Base-by-base conservation (phyloP, 2,888 invertebrate species). In the Diplazon laetatorius region DNA sequence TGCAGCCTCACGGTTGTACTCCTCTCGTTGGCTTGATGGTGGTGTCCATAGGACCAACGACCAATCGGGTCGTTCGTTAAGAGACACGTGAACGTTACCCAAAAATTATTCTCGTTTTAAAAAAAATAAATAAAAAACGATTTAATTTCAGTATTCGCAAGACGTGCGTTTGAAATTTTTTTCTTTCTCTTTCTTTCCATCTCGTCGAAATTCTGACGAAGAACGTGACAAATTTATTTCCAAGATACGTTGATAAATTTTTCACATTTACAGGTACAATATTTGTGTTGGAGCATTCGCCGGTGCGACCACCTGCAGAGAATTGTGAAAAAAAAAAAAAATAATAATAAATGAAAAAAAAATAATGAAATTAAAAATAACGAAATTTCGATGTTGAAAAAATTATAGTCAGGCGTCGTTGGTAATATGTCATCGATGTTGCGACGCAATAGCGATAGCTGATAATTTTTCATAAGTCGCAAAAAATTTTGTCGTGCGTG, bases 261-360 rank as follows among this genome's bases (percentile, higher is more conserved):
- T 44, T 39, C 42, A 62, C 52, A 22, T 30, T 9, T n/a, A n/a
- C n/a, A n/a, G 35, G n/a, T 14, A 57, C 42, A 44, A 59, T 70
- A 69, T 65, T n/a, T n/a, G 20, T 59, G 65, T 65, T 65, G 59
- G 60, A 59, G 65, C 65, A 71, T 70, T 76, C 44, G 44, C 35
- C 3, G 39, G 22, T 50, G 35, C 37, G 39, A 65, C 30, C 42
- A 65, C 30, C 42, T 50, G 57, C 50, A 42, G 39, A 46, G 70
- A 35, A 65, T 35, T 59, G 76, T 65, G 50, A 35, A 55, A 44
- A 70, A 35, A 71, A 30, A n/a, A 63, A 18, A 70, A n/a, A 35
- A 65, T 35, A 50, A 70, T 65, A 59, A 35, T 46, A 44, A 70
- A 35, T 65, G 20, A n/a, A 63, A 18, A 70, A n/a, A n/a, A n/a